These are phyloP conservation scores for Sipha maydis DNA, from an alignment of 2,888 invertebrate genomes.

Conservation along the genomic window DNA sequence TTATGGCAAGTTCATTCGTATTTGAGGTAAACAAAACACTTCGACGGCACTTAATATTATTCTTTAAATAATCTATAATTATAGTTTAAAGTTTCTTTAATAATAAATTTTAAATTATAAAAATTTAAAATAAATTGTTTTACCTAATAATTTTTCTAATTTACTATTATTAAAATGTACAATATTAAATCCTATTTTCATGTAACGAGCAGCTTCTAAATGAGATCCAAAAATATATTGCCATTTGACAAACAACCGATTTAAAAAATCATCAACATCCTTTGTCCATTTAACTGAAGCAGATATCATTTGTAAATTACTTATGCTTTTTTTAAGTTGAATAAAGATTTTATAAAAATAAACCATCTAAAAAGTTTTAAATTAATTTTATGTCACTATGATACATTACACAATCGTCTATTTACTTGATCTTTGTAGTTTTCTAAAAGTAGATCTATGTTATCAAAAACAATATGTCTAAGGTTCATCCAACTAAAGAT, in stretches of 20 bases:
- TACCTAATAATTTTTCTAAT: conserved; percentile 36
- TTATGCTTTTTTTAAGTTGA: conserved; percentile 21
- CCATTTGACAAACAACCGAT: conserved; percentile 30
- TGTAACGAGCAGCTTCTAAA: conserved; percentile 49
- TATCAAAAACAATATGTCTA: conserved; percentile 55
- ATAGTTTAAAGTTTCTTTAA: neutral
- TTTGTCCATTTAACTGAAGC: conserved; percentile 50
- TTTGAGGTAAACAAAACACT: conserved; percentile 41
- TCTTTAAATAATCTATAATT: conserved; percentile 22
- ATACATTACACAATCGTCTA: neutral
- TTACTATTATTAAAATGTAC: conserved; percentile 8
- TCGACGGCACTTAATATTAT: neutral
- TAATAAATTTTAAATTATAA: neutral
- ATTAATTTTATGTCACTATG: neutral
- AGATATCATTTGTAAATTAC: conserved; percentile 35
- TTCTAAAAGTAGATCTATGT: conserved; percentile 35
- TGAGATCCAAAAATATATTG: conserved; percentile 58
- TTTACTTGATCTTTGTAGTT: conserved; percentile 35
- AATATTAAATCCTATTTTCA: conserved; percentile 19
- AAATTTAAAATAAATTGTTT: conserved; percentile 3
- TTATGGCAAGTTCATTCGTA: neutral
- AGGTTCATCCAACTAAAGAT: conserved; percentile 34
- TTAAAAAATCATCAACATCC: conserved; percentile 23
- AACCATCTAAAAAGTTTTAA: conserved; percentile 22
- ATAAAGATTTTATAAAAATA: neutral